phyloP scores from a whole-genome alignment of 2,113 vertebrate species.

The Clarias macrocephalus region DNA sequence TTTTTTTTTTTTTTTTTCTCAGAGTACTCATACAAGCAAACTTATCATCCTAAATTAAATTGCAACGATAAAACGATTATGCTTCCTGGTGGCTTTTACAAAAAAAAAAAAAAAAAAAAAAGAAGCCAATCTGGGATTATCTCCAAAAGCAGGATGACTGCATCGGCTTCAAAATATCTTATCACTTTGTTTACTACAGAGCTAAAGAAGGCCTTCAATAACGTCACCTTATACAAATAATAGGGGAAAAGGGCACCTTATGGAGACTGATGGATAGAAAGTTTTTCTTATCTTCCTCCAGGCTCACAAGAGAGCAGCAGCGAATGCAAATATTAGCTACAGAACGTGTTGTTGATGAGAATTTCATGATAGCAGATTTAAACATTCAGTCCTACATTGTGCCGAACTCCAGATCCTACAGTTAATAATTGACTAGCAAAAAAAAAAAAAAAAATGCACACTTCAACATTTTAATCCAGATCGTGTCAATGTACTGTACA shows the following conservation, averaged over 20 bases:
- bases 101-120: too few relatives aligned
- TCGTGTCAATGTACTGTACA: too few relatives aligned
- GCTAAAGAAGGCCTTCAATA: constrained; percentile 30
- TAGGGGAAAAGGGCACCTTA: constrained; percentile 38
- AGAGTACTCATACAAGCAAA: constrained; percentile 35
- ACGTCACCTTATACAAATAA: constrained; percentile 23
- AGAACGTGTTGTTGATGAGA: too few relatives aligned
- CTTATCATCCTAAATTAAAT: constrained; percentile 53
- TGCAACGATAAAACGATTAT: constrained; percentile 45
- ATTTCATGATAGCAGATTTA: background rate
- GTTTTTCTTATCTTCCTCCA: constrained; percentile 54
- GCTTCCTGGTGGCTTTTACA: background rate
- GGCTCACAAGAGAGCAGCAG: constrained; percentile 15
- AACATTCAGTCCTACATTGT: background rate
- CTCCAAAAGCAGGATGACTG: constrained; percentile 51
- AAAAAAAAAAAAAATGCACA: background rate
- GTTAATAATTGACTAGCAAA: background rate
- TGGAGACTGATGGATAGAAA: constrained; percentile 49
- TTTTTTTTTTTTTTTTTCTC: constrained; percentile 28
- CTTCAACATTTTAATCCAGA: too few relatives aligned
- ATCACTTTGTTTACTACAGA: constrained; percentile 38
- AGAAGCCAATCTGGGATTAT: constrained; percentile 37
- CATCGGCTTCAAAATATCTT: constrained; percentile 49
- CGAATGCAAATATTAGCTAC: background rate
- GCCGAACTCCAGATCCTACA: background rate